phyloP scores from a whole-genome alignment of 2,888 invertebrate genomes.

The Buathra laborator region DNA sequence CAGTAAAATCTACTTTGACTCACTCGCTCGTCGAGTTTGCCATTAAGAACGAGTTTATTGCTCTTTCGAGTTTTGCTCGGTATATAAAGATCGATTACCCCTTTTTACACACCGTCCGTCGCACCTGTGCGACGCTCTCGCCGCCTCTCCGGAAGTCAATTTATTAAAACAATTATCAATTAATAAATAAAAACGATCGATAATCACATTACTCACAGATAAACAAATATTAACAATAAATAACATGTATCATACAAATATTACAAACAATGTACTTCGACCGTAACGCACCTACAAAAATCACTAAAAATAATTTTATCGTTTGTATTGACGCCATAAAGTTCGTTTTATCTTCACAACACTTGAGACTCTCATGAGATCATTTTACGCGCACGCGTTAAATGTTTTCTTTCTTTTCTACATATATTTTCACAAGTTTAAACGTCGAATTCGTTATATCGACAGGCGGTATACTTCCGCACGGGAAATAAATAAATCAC shows the following conservation, averaged over 20 bases:
- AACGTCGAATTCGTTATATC: background rate
- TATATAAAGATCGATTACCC: slow-evolving; percentile 47
- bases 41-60: slow-evolving; percentile 57
- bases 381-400: background rate
- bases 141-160: slow-evolving; percentile 24
- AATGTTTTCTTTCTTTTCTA: background rate
- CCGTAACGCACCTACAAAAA: background rate
- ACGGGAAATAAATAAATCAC: slow-evolving; percentile 18
- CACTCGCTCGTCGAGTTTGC: slow-evolving; percentile 56
- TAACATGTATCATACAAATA: background rate
- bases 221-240: background rate
- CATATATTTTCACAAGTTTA: background rate
- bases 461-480: background rate
- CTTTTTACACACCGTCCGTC: background rate
- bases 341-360: background rate
- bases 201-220: background rate
- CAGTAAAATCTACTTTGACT: slow-evolving; percentile 65
- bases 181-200: slow-evolving; percentile 1
- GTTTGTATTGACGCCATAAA: background rate
- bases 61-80: slow-evolving; percentile 38
- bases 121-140: slow-evolving; percentile 3
- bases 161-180: slow-evolving; percentile 41
- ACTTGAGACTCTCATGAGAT: background rate
- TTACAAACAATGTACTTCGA: background rate
- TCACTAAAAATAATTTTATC: background rate